These are phyloP conservation scores for Latrodectus geometricus DNA, from an alignment of 1,140 invertebrate genomes.

Conservation along the genomic window DNA sequence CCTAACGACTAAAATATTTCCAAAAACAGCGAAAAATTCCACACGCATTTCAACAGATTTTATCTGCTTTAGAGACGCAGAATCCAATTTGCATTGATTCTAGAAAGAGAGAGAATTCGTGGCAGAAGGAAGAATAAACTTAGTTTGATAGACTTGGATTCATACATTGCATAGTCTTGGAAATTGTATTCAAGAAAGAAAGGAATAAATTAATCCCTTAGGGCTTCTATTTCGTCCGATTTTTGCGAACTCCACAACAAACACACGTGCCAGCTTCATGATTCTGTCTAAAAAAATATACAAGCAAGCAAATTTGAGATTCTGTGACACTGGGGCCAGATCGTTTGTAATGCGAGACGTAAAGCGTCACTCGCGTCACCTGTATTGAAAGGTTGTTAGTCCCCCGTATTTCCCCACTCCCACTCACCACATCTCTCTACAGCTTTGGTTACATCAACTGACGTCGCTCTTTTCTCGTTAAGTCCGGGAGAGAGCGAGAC, in stretches of 20 bases:
- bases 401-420: conserved; percentile 20
- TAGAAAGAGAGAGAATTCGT: not conserved
- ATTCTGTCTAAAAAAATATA: conserved; percentile 3
- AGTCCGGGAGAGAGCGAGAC: conserved; percentile 28
- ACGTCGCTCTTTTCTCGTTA: conserved; percentile 57
- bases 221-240: conserved; percentile 28
- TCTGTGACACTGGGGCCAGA: conserved; percentile 7
- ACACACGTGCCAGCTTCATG: not conserved
- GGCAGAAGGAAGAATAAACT: not conserved
- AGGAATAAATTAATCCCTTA: conserved; percentile 46
- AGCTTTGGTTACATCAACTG: conserved; percentile 54
- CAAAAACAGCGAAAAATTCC: too few relatives aligned
- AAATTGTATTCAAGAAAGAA: not conserved
- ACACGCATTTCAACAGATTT: too few relatives aligned
- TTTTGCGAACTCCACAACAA: conserved; percentile 10
- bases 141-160: not conserved
- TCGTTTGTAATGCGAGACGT: conserved; percentile 55
- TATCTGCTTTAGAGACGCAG: not conserved
- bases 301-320: conserved; percentile 24
- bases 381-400: conserved; percentile 60
- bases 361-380: conserved; percentile 34
- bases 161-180: not conserved
- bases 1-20: too few relatives aligned
- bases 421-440: not conserved
- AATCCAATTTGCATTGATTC: not conserved